These are phyloP conservation scores for Epinotia brunnichana DNA, from an alignment of 2,888 invertebrate genomes.

Conservation along the genomic window DNA sequence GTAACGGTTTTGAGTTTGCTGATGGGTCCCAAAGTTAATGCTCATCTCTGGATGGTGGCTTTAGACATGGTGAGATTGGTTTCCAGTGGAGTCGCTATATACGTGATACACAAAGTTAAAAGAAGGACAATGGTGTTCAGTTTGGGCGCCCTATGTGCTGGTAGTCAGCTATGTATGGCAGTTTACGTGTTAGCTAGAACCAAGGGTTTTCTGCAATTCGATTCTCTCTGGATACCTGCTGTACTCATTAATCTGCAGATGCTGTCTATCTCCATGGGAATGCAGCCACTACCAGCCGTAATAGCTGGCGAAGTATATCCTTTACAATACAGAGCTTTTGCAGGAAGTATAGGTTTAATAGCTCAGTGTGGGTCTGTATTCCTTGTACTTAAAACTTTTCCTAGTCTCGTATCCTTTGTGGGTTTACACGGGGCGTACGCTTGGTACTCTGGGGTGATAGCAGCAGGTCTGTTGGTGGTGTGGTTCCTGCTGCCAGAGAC, in stretches of 20 bases:
- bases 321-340: slow-evolving; percentile 83
- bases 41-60: slow-evolving; percentile 86
- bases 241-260: slow-evolving; percentile 81
- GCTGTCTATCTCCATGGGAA: slow-evolving; percentile 82
- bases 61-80: slow-evolving; percentile 85
- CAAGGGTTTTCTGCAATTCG: slow-evolving; percentile 55
- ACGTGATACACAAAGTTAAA: slow-evolving; percentile 83
- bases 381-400: slow-evolving; percentile 84
- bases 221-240: slow-evolving; percentile 73
- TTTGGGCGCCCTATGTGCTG: slow-evolving; percentile 82
- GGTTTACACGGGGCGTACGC: slow-evolving; percentile 84
- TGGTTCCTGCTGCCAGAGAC: slow-evolving; percentile 86
- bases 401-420: slow-evolving; percentile 73
- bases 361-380: slow-evolving; percentile 84
- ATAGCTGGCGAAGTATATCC: slow-evolving; percentile 88
- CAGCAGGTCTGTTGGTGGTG: slow-evolving; percentile 79
- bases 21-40: slow-evolving; percentile 83
- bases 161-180: slow-evolving; percentile 81
- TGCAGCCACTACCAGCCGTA: slow-evolving; percentile 86
- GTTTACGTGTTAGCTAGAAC: slow-evolving; percentile 65
- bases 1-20: slow-evolving; percentile 83
- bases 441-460: slow-evolving; percentile 80
- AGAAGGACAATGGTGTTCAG: slow-evolving; percentile 84
- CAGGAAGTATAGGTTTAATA: slow-evolving; percentile 84
- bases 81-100: slow-evolving; percentile 83